Conservation (phyloP, 2,797 vertebrate species). For the Danio kyathit region DNA sequence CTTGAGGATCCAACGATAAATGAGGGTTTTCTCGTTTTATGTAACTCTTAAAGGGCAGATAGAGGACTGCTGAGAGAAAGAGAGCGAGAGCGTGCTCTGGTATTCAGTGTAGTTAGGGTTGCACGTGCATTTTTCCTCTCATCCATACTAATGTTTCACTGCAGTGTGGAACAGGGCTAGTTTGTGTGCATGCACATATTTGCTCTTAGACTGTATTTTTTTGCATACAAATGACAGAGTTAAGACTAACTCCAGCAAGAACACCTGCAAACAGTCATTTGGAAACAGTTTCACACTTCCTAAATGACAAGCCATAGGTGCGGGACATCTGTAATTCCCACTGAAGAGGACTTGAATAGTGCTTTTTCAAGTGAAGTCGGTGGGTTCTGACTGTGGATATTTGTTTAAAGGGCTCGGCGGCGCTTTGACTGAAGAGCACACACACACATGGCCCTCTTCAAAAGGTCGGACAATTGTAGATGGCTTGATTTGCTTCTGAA, state of each 20-base stretch:
- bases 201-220: constrained; percentile 21
- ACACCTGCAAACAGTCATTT: constrained; percentile 13
- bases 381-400: constrained; percentile 32
- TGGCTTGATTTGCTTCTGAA: constrained; percentile 64
- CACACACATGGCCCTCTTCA: constrained; percentile 9
- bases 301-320: not conserved
- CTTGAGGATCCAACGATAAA: not conserved
- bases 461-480: constrained; percentile 41
- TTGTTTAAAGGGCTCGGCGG: constrained; percentile 43
- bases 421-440: constrained; percentile 22
- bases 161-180: constrained; percentile 34
- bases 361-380: constrained; percentile 26
- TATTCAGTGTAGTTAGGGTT: constrained; percentile 42
- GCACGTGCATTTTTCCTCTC: constrained; percentile 39
- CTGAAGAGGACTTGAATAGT: constrained; percentile 34
- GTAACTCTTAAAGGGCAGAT: constrained; percentile 28
- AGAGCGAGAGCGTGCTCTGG: constrained; percentile 13
- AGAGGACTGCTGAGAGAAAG: constrained; percentile 16
- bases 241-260: not conserved
- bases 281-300: not conserved
- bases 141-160: constrained; percentile 49
- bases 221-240: constrained; percentile 8
- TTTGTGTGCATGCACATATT: constrained; percentile 17
- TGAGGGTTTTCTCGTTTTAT: not conserved
- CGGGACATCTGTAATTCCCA: constrained; percentile 23